These are phyloP conservation scores for Ophraella communa DNA, from an alignment of 2,888 invertebrate species.

Conservation along the genomic window DNA sequence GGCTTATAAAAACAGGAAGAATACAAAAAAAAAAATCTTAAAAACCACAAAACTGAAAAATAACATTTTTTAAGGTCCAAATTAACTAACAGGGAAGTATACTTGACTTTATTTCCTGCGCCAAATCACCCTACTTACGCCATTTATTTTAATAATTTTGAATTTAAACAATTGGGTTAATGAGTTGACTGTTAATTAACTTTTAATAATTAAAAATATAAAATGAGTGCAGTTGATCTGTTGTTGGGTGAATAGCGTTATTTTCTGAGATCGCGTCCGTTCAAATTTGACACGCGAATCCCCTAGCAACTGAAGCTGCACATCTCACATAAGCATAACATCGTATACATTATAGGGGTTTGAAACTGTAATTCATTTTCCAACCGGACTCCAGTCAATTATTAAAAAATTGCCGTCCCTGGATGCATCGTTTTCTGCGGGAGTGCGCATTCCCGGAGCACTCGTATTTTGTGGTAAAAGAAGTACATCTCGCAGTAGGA, in stretches of 20 bases:
- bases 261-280: constrained; percentile 31
- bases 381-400: constrained; percentile 63
- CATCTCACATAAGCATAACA: constrained; percentile 56
- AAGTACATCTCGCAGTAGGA: constrained; percentile 49
- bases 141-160: too few relatives aligned
- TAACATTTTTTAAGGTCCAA: too few relatives aligned
- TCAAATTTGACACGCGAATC: constrained; percentile 55
- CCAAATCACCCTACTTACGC: too few relatives aligned
- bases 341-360: constrained; percentile 49
- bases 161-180: too few relatives aligned
- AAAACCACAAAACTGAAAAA: too few relatives aligned
- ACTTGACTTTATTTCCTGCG: too few relatives aligned
- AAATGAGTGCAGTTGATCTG: constrained; percentile 27
- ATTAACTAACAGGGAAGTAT: too few relatives aligned
- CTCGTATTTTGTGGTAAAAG: constrained; percentile 60
- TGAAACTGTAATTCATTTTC: constrained; percentile 62
- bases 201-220: too few relatives aligned
- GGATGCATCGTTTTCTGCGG: constrained; percentile 59
- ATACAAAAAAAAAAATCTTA: too few relatives aligned
- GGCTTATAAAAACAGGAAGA: too few relatives aligned
- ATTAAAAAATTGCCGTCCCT: constrained; percentile 64
- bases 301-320: constrained; percentile 48
- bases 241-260: constrained; percentile 10
- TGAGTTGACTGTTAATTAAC: too few relatives aligned
- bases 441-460: constrained; percentile 57